A percentile compares a stretch with the other conserved stretches of the same genome.
Evolutionary conservation across 2,797 vertebrate genomes (phyloP).

Genomic region (Synanceia verrucosa): DNA sequence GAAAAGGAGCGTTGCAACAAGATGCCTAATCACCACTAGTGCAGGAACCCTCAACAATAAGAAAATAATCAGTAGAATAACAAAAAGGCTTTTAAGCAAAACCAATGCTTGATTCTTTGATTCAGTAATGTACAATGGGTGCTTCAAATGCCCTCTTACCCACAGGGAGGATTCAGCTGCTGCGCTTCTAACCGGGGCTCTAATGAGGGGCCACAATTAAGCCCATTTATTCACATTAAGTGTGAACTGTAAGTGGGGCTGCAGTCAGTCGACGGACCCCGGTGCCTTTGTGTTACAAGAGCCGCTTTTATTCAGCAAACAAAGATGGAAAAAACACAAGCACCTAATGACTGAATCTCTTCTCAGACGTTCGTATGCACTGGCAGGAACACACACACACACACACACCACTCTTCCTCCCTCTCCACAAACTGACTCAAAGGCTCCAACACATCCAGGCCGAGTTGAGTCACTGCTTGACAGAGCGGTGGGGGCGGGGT

Average conservation of each 20-base stretch:
- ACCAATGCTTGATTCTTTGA: conserved; percentile 79
- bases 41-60: conserved; percentile 69
- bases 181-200: conserved; percentile 69
- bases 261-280: conserved; percentile 78
- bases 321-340: conserved; percentile 81
- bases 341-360: conserved; percentile 81
- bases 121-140: conserved; percentile 76
- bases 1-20: conserved; percentile 61
- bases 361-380: conserved; percentile 54
- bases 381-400: conserved; percentile 20
- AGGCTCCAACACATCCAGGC: conserved; percentile 73
- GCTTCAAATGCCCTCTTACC: conserved; percentile 82
- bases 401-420: conserved; percentile 37
- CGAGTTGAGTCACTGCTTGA: conserved; percentile 80
- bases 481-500: conserved; percentile 77
- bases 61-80: conserved; percentile 82
- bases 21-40: conserved; percentile 74
- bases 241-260: conserved; percentile 82
- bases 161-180: conserved; percentile 81
- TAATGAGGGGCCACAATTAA: conserved; percentile 86
- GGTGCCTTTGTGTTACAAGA: conserved; percentile 80
- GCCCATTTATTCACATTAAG: conserved; percentile 84
- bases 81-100: conserved; percentile 77
- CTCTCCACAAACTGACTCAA: conserved; percentile 76
- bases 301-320: conserved; percentile 80